Conservation (phyloP, 1,140 invertebrate species). For the Condylostylus longicornis region DNA sequence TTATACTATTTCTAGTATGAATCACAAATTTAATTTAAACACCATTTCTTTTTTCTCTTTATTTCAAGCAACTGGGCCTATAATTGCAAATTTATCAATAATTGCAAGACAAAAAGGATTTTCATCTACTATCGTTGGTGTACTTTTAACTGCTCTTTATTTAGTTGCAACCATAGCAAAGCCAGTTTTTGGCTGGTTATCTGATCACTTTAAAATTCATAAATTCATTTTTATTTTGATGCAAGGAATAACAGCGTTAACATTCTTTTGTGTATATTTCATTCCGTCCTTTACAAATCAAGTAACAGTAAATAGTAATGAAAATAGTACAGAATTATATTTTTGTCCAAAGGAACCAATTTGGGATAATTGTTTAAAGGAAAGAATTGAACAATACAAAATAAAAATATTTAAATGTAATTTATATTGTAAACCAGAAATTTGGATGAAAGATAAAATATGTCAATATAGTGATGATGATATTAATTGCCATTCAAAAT, state of each 20-base stretch:
- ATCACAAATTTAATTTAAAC: too few species aligned
- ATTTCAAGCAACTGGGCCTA: slow-evolving; percentile 59
- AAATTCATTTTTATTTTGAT: slow-evolving; percentile 57
- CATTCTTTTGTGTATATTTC: slow-evolving; percentile 51
- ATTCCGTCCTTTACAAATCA: slow-evolving; percentile 42
- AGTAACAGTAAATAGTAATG: slow-evolving; percentile 39
- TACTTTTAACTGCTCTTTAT: slow-evolving; percentile 63
- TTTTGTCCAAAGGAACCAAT: slow-evolving; percentile 30
- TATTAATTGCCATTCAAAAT: slow-evolving; percentile 7
- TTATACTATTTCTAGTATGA: too few species aligned
- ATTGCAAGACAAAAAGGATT: slow-evolving; percentile 73
- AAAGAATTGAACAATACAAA: slow-evolving; percentile 15
- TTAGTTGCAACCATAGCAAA: slow-evolving; percentile 65
- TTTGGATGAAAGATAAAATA: slow-evolving; percentile 20
- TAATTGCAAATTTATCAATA: slow-evolving; percentile 67
- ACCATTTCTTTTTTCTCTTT: slow-evolving; percentile 9
- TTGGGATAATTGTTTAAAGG: slow-evolving; percentile 15
- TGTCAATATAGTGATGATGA: slow-evolving; percentile 19
- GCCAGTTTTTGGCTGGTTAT: slow-evolving; percentile 60
- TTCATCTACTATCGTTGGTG: slow-evolving; percentile 56
- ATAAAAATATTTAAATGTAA: slow-evolving; percentile 17
- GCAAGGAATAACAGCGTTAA: slow-evolving; percentile 47
- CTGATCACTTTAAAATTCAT: slow-evolving; percentile 58
- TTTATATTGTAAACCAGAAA: slow-evolving; percentile 17
- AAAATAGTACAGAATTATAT: too few species aligned